phyloP scores from a whole-genome alignment of 2,888 invertebrate species.

The Dolichomitus sp. region DNA sequence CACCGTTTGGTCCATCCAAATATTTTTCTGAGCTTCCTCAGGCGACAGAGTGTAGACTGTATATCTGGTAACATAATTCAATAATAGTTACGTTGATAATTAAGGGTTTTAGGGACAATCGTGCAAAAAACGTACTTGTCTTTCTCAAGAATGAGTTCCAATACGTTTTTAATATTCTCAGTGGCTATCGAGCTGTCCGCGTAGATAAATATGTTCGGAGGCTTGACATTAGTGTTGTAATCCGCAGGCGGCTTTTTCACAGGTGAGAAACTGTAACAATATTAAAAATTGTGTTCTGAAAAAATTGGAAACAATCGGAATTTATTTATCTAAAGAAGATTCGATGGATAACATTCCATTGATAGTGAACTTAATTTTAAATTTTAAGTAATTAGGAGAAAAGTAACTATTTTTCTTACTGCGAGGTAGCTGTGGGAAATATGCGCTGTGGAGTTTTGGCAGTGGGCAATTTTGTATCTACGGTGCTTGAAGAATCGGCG shows the following conservation, averaged over 20 bases:
- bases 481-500: slow-evolving; percentile 8
- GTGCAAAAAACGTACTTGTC: slow-evolving; percentile 88
- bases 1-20: slow-evolving; percentile 90
- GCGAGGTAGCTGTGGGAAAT: slow-evolving; percentile 66
- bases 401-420: slow-evolving; percentile 69
- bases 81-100: background rate
- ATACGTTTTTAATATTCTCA: slow-evolving; percentile 91
- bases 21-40: slow-evolving; percentile 85
- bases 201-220: slow-evolving; percentile 93
- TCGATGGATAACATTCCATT: too few species aligned
- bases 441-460: slow-evolving; percentile 52
- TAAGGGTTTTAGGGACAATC: background rate
- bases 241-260: slow-evolving; percentile 84
- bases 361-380: background rate
- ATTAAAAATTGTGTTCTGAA: background rate
- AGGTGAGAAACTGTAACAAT: slow-evolving; percentile 72
- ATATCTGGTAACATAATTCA: slow-evolving; percentile 81
- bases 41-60: slow-evolving; percentile 85
- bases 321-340: slow-evolving; percentile 1
- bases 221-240: slow-evolving; percentile 88
- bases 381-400: background rate
- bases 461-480: slow-evolving; percentile 23
- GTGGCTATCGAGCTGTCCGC: slow-evolving; percentile 92
- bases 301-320: background rate
- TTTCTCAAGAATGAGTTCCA: slow-evolving; percentile 90